These are phyloP conservation scores for Hydroisotoma schaefferi DNA, from an alignment of 2,888 invertebrate species.

Conservation along the genomic window DNA sequence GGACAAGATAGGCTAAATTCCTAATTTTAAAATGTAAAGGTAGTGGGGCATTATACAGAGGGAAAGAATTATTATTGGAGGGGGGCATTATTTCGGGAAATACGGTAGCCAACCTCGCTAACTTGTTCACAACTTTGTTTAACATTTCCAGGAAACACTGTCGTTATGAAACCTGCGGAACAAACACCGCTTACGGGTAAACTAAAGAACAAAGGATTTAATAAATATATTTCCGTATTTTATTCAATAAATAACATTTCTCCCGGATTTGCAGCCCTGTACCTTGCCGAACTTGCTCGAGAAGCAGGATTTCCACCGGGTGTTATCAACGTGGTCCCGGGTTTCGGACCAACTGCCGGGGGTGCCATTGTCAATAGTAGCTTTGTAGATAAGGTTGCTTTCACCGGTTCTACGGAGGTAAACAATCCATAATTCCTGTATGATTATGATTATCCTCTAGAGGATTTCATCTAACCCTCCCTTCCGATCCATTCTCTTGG, in stretches of 20 bases:
- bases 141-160: constrained; percentile 60
- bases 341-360: constrained; percentile 58
- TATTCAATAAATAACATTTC: not conserved
- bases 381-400: constrained; percentile 70
- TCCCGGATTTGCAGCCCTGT: constrained; percentile 58
- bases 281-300: constrained; percentile 67
- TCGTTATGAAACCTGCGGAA: constrained; percentile 79
- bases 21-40: no score
- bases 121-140: no score
- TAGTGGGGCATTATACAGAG: no score
- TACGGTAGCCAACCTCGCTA: no score
- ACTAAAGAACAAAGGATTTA: not conserved
- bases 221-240: not conserved
- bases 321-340: constrained; percentile 72
- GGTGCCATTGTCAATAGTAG: constrained; percentile 66
- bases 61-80: not conserved
- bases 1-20: no score
- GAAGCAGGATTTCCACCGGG: constrained; percentile 79
- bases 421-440: constrained; percentile 50
- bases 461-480: not conserved
- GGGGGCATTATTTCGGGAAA: not conserved
- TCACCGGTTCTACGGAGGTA: constrained; percentile 70
- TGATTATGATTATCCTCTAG: not conserved
- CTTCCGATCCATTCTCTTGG: not conserved
- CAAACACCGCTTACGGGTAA: constrained; percentile 69